Conservation (phyloP, 1,140 invertebrate genomes). For the Drosophila micromelanica region DNA sequence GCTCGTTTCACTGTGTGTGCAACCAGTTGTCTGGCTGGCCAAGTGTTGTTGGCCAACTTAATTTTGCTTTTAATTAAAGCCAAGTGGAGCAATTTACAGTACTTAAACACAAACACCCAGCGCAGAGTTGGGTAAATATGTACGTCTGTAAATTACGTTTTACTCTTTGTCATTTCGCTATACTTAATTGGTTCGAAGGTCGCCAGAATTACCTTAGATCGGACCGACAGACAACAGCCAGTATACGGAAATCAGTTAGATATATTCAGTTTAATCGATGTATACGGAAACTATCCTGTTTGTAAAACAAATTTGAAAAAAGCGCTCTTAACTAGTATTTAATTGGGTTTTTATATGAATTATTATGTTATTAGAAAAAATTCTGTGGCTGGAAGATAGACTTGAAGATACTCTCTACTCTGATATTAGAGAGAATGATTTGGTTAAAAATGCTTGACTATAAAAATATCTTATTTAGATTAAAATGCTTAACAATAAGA, state of each 20-base stretch:
- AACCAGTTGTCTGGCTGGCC: constrained; percentile 17
- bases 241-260: constrained; percentile 24
- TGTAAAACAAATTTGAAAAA: neutral
- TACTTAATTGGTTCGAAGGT: constrained; percentile 63
- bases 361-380: constrained; percentile 1
- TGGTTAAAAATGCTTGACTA: too few relatives aligned
- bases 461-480: too few relatives aligned
- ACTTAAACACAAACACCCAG: constrained; percentile 26
- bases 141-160: constrained; percentile 38
- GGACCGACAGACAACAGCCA: neutral
- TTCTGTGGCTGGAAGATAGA: too few relatives aligned
- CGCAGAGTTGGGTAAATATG: constrained; percentile 33
- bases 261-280: constrained; percentile 4
- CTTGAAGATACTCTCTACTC: too few relatives aligned
- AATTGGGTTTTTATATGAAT: constrained; percentile 9
- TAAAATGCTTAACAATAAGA: too few relatives aligned
- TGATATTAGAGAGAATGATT: too few relatives aligned
- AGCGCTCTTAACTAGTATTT: constrained; percentile 5
- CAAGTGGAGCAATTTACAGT: constrained; percentile 53
- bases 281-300: constrained; percentile 7
- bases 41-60: constrained; percentile 37
- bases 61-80: constrained; percentile 70
- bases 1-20: neutral
- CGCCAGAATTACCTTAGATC: constrained; percentile 14
- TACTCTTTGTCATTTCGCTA: constrained; percentile 30